Percentiles rank a stretch among this genome's conserved stretches.
Evolutionary conservation across 2,888 invertebrate genomes (phyloP).

Genomic region (Strigamia crassipes): DNA sequence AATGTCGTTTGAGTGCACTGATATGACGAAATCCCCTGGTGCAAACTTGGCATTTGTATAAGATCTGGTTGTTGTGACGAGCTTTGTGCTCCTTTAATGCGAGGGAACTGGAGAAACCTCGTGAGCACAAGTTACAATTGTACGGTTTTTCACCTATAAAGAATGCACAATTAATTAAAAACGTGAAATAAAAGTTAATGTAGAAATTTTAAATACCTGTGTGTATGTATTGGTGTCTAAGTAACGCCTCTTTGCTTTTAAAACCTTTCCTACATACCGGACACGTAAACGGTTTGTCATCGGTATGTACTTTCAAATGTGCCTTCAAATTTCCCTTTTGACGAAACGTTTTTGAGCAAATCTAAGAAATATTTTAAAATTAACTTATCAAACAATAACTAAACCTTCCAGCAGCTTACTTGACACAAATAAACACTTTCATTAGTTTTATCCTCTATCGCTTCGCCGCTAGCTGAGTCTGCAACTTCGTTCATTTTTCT

Average conservation of each 20-base stretch:
- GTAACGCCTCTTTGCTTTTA: slow-evolving; percentile 51
- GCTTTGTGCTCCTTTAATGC: slow-evolving; percentile 45
- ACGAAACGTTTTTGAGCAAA: slow-evolving; percentile 51
- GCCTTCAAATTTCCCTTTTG: slow-evolving; percentile 51
- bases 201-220: slow-evolving; percentile 46
- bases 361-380: not conserved
- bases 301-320: slow-evolving; percentile 50
- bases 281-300: slow-evolving; percentile 51
- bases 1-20: slow-evolving; percentile 39
- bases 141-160: slow-evolving; percentile 45
- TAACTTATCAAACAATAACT: not conserved
- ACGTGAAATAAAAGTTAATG: not conserved
- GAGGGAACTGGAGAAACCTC: slow-evolving; percentile 43
- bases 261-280: slow-evolving; percentile 50
- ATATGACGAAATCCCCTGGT: slow-evolving; percentile 39
- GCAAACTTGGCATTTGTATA: slow-evolving; percentile 43
- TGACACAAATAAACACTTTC: slow-evolving; percentile 1
- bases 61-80: not conserved
- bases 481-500: not conserved
- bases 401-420: not conserved
- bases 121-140: slow-evolving; percentile 1
- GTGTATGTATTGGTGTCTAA: slow-evolving; percentile 51
- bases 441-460: not conserved
- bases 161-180: not conserved
- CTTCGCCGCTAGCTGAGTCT: not conserved